Percentiles rank a stretch among this genome's conserved stretches.
phyloP scores from a whole-genome alignment of 2,888 invertebrate genomes.

The Cheilosia pagana region DNA sequence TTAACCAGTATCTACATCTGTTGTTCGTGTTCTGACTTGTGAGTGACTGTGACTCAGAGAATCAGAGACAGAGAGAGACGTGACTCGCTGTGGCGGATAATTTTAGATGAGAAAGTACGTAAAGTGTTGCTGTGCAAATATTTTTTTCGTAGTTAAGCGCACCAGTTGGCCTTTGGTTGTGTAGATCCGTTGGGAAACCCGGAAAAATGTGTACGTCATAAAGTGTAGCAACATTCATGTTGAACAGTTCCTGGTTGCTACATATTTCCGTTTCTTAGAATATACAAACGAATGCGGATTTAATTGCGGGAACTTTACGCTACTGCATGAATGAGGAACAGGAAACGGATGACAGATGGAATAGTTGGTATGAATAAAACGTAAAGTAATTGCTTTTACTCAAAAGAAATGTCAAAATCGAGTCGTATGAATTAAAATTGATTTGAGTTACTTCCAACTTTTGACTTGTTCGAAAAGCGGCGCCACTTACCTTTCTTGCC shows the following conservation, averaged over 20 bases:
- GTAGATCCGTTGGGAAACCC: constrained; percentile 20
- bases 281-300: neutral
- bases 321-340: neutral
- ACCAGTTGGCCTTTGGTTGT: constrained; percentile 16
- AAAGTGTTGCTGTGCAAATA: constrained; percentile 20
- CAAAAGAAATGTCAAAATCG: too few species aligned
- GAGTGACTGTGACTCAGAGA: constrained; percentile 25
- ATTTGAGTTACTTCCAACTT: too few species aligned
- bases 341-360: neutral
- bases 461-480: too few species aligned
- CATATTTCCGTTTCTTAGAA: neutral
- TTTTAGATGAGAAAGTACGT: neutral
- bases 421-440: too few species aligned
- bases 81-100: neutral
- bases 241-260: constrained; percentile 13
- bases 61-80: neutral
- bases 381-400: too few species aligned
- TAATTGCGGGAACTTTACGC: neutral
- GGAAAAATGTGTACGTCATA: constrained; percentile 2
- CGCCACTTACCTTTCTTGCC: too few species aligned
- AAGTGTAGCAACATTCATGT: constrained; percentile 5
- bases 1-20: constrained; percentile 48
- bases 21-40: neutral
- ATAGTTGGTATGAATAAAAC: too few species aligned
- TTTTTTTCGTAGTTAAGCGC: neutral